phyloP scores from a whole-genome alignment of 2,888 invertebrate species.

The Idaea dimidiata region DNA sequence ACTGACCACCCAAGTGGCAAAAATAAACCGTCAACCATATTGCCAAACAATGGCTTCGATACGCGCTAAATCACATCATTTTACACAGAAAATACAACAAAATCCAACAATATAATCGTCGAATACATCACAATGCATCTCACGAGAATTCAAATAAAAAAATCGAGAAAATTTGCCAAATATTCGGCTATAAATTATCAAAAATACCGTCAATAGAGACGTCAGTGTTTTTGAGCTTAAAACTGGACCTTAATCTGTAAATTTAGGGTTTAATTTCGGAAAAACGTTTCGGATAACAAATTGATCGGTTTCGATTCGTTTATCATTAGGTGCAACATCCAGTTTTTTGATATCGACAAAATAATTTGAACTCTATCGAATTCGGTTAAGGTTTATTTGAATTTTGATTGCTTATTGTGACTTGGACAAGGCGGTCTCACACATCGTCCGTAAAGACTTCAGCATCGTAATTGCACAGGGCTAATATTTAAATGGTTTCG shows the following conservation, averaged over 20 bases:
- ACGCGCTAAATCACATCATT: background rate
- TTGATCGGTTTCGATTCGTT: constrained; percentile 37
- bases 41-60: constrained; percentile 21
- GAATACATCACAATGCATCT: constrained; percentile 1
- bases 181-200: constrained; percentile 56
- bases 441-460: constrained; percentile 53
- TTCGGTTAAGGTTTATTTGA: constrained; percentile 16
- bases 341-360: constrained; percentile 16
- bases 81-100: background rate
- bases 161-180: constrained; percentile 40
- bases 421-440: constrained; percentile 59
- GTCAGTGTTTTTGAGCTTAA: constrained; percentile 46
- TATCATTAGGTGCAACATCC: constrained; percentile 37
- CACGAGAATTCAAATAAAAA: constrained; percentile 9
- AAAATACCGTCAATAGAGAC: constrained; percentile 64
- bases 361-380: constrained; percentile 11
- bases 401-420: constrained; percentile 9
- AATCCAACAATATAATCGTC: background rate
- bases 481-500: constrained; percentile 56
- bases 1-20: constrained; percentile 22
- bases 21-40: constrained; percentile 19
- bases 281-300: constrained; percentile 31
- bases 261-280: constrained; percentile 27
- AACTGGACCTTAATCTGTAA: constrained; percentile 35
- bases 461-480: constrained; percentile 56